Evolutionary conservation across 2,888 invertebrate genomes (phyloP).

Genomic region (Ichneumoninae sp.): DNA sequence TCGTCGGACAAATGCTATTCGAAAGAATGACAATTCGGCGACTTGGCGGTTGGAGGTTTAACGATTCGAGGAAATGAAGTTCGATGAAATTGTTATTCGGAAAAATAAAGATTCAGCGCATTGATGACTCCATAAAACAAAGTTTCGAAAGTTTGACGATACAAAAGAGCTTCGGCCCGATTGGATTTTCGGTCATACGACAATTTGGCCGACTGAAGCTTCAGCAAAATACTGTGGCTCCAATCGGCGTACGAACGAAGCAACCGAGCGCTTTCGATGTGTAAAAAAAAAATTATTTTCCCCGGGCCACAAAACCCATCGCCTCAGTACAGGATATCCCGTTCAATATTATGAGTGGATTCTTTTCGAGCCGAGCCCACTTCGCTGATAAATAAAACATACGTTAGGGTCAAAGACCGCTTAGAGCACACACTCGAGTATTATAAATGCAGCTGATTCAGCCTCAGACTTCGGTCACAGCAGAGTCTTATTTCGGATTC

Average conservation of each 20-base stretch:
- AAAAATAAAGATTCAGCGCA: too few relatives aligned
- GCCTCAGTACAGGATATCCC: not conserved
- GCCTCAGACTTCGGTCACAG: not conserved
- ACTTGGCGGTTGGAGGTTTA: too few relatives aligned
- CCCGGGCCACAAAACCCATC: not conserved
- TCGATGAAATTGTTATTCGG: too few relatives aligned
- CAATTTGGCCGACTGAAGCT: too few relatives aligned
- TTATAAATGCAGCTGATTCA: constrained; percentile 1
- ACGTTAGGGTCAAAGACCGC: not conserved
- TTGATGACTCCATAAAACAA: too few relatives aligned
- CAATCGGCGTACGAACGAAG: not conserved
- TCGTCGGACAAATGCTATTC: too few relatives aligned
- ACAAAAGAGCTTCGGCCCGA: too few relatives aligned
- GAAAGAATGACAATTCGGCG: too few relatives aligned
- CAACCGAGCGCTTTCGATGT: not conserved
- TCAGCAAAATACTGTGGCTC: too few relatives aligned
- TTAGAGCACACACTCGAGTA: not conserved
- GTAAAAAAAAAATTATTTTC: not conserved
- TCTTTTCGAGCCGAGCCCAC: not conserved
- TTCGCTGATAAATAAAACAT: not conserved
- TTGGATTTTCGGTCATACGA: too few relatives aligned
- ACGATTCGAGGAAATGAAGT: too few relatives aligned
- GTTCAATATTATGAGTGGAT: not conserved
- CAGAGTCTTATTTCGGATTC: not conserved
- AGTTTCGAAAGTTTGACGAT: too few relatives aligned